A percentile compares a stretch with the other conserved stretches of the same genome.
These are phyloP conservation scores for Papilio aristodemus DNA, from an alignment of 1,140 invertebrate genomes.

Conservation along the genomic window DNA sequence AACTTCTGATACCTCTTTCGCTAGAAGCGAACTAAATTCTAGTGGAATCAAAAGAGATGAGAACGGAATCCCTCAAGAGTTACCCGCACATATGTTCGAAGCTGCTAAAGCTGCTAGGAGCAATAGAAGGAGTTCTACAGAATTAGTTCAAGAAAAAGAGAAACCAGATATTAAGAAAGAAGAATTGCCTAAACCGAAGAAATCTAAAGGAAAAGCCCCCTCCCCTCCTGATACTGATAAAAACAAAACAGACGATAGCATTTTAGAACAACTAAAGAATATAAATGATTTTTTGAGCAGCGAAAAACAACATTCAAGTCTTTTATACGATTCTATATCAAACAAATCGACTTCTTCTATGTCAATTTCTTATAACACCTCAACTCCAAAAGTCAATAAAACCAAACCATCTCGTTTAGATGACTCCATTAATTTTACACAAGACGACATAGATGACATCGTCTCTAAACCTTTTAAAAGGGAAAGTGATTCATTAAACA, in stretches of 20 bases:
- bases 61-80: slow-evolving; percentile 82
- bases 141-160: slow-evolving; percentile 63
- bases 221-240: slow-evolving; percentile 81
- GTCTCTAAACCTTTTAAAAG: slow-evolving; percentile 73
- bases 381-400: slow-evolving; percentile 72
- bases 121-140: slow-evolving; percentile 82
- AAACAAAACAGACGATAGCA: slow-evolving; percentile 73
- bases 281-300: slow-evolving; percentile 67
- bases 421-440: slow-evolving; percentile 72
- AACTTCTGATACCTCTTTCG: slow-evolving; percentile 59
- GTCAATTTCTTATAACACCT: slow-evolving; percentile 61
- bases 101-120: slow-evolving; percentile 85
- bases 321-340: slow-evolving; percentile 59
- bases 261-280: slow-evolving; percentile 68
- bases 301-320: slow-evolving; percentile 71
- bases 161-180: slow-evolving; percentile 70
- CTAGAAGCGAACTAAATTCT: slow-evolving; percentile 74
- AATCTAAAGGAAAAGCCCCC: slow-evolving; percentile 87
- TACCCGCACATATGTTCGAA: slow-evolving; percentile 86
- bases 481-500: slow-evolving; percentile 78
- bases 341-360: slow-evolving; percentile 42
- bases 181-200: slow-evolving; percentile 81
- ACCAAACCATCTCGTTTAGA: slow-evolving; percentile 60
- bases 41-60: slow-evolving; percentile 82
- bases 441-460: slow-evolving; percentile 77